These are phyloP conservation scores for Euphydryas editha DNA, from an alignment of 2,888 invertebrate genomes.

Conservation along the genomic window DNA sequence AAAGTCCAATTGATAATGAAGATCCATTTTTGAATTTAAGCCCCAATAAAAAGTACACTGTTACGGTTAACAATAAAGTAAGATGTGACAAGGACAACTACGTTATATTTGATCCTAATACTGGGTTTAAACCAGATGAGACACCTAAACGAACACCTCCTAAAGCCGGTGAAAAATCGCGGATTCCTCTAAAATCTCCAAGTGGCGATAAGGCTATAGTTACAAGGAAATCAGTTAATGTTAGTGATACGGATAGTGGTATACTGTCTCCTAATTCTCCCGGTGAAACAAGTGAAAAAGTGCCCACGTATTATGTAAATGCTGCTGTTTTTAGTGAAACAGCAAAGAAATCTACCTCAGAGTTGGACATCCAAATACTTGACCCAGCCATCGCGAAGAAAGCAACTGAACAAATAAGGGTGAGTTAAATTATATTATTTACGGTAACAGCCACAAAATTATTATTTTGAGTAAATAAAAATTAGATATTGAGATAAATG, in stretches of 20 bases:
- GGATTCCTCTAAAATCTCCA: conserved; percentile 67
- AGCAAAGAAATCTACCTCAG: conserved; percentile 62
- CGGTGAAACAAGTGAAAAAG: conserved; percentile 75
- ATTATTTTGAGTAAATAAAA: no score
- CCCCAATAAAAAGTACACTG: conserved; percentile 81
- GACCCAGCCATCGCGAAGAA: conserved; percentile 74
- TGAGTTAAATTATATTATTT: conserved; percentile 48
- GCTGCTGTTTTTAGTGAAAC: conserved; percentile 71
- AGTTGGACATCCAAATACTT: conserved; percentile 71
- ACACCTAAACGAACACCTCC: conserved; percentile 56
- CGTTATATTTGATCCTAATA: conserved; percentile 77
- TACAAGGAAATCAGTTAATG: conserved; percentile 68
- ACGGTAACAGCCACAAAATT: no score
- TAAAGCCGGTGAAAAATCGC: conserved; percentile 66
- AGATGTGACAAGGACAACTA: conserved; percentile 82
- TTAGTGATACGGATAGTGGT: conserved; percentile 86
- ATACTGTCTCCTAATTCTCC: conserved; percentile 86
- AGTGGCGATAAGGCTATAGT: conserved; percentile 61
- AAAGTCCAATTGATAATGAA: conserved; percentile 77
- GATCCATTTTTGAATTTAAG: conserved; percentile 78
- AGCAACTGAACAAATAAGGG: conserved; percentile 78
- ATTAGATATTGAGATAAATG: no score
- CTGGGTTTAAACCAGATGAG: conserved; percentile 73
- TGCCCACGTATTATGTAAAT: conserved; percentile 68
- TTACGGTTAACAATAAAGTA: conserved; percentile 79